phyloP scores from a whole-genome alignment of 2,888 invertebrate species.

The Patella pellucida region DNA sequence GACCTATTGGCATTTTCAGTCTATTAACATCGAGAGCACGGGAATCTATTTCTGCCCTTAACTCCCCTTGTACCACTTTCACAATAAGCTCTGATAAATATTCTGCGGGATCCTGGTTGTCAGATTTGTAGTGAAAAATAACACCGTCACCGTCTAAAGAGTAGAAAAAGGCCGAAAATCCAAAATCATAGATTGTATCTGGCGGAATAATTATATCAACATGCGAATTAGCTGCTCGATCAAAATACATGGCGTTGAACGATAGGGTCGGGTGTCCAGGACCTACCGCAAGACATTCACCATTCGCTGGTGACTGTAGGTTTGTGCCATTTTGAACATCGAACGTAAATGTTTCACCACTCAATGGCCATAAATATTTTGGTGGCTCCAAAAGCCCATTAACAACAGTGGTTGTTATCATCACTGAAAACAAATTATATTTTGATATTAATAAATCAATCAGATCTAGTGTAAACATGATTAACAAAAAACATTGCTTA shows the following conservation, averaged over 20 bases:
- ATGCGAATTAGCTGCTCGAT: neutral
- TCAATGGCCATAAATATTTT: neutral
- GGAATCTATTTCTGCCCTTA: neutral
- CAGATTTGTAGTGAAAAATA: neutral
- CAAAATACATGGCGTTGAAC: constrained; percentile 1
- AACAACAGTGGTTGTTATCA: neutral
- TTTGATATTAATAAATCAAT: no score
- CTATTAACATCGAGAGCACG: neutral
- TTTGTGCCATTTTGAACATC: neutral
- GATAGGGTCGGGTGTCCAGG: neutral
- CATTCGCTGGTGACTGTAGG: neutral
- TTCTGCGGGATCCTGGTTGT: neutral
- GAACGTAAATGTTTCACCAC: neutral
- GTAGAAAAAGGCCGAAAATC: neutral
- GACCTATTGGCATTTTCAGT: neutral
- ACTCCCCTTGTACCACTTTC: neutral
- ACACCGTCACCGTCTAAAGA: neutral
- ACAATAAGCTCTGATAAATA: neutral
- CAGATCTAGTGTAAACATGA: no score
- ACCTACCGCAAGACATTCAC: neutral
- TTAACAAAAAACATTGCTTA: no score
- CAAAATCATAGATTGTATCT: neutral
- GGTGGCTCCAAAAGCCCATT: neutral
- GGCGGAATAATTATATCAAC: neutral
- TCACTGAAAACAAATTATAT: neutral